phyloP scores from a whole-genome alignment of 2,797 vertebrate species.

The Ptychadena robeensis region DNA sequence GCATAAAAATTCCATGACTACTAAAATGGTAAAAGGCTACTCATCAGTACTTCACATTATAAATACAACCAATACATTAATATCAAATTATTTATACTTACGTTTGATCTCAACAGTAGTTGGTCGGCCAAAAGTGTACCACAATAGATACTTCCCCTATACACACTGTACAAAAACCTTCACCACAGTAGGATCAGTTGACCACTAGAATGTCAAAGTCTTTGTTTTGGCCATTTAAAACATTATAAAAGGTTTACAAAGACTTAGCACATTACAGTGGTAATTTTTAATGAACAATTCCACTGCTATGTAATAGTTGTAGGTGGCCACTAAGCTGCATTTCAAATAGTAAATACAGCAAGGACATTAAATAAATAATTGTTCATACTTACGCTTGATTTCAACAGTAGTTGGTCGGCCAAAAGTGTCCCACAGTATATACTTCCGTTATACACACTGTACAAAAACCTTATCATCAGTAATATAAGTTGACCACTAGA shows the following conservation, averaged over 20 bases:
- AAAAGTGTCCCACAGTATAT: conserved; percentile 63
- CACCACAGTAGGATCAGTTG: not conserved
- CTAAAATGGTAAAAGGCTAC: too few relatives aligned
- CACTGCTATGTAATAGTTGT: too few relatives aligned
- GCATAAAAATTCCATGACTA: too few relatives aligned
- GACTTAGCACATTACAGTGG: too few relatives aligned
- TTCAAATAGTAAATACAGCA: too few relatives aligned
- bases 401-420: conserved; percentile 60
- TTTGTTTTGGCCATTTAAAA: not conserved
- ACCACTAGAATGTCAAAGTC: not conserved
- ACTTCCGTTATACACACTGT: not conserved
- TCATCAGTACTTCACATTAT: too few relatives aligned
- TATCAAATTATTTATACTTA: conserved; percentile 57
- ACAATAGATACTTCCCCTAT: conserved; percentile 32
- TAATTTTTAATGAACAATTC: too few relatives aligned
- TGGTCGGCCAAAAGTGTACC: conserved; percentile 50
- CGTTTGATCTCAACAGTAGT: conserved; percentile 65
- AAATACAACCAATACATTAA: not conserved
- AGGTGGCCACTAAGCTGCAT: too few relatives aligned
- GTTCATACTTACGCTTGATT: conserved; percentile 67
- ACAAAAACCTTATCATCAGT: conserved; percentile 49
- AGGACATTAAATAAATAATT: too few relatives aligned
- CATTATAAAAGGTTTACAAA: not conserved
- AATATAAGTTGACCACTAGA: not conserved
- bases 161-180: conserved; percentile 49